Evolutionary conservation across 2,797 vertebrate genomes (phyloP).

Genomic region (Bradypodion ventrale): DNA sequence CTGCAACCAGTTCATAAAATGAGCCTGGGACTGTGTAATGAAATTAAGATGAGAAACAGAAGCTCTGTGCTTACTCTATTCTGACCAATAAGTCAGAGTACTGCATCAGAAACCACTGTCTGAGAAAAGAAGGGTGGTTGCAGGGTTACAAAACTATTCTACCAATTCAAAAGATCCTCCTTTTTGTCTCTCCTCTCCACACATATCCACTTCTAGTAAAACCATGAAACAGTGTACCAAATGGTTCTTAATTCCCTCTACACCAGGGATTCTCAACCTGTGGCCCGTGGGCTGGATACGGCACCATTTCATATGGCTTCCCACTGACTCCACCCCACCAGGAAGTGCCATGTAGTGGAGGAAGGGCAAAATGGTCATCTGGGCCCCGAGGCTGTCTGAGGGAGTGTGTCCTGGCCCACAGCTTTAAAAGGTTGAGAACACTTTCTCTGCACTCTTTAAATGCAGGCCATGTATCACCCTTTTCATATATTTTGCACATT

Average conservation of each 20-base stretch:
- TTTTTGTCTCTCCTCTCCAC: slow-evolving; percentile 62
- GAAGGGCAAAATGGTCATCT: too few species aligned
- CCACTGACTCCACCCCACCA: too few species aligned
- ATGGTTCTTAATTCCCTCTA: slow-evolving; percentile 56
- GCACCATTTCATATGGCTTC: too few species aligned
- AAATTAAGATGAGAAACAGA: slow-evolving; percentile 52
- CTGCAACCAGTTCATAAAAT: slow-evolving; percentile 53
- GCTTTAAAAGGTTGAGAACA: too few species aligned
- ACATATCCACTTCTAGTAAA: slow-evolving; percentile 24
- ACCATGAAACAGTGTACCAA: slow-evolving; percentile 38
- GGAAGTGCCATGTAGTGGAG: too few species aligned
- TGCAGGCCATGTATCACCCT: neutral
- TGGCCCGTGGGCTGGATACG: too few species aligned
- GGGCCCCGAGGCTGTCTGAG: too few species aligned
- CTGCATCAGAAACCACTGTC: slow-evolving; percentile 31
- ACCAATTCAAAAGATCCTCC: slow-evolving; percentile 64
- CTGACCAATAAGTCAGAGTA: slow-evolving; percentile 28
- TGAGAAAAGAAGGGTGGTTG: neutral
- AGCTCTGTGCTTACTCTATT: neutral
- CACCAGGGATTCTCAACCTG: too few species aligned
- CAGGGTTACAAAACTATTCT: neutral
- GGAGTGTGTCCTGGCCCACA: too few species aligned
- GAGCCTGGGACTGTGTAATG: slow-evolving; percentile 59
- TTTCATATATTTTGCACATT: neutral
- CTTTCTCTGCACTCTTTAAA: slow-evolving; percentile 42